Evolutionary conservation across 2,888 invertebrate genomes (phyloP), one percentile per base, ranked within the genome.

Genomic region (Sinelater perroti): DNA sequence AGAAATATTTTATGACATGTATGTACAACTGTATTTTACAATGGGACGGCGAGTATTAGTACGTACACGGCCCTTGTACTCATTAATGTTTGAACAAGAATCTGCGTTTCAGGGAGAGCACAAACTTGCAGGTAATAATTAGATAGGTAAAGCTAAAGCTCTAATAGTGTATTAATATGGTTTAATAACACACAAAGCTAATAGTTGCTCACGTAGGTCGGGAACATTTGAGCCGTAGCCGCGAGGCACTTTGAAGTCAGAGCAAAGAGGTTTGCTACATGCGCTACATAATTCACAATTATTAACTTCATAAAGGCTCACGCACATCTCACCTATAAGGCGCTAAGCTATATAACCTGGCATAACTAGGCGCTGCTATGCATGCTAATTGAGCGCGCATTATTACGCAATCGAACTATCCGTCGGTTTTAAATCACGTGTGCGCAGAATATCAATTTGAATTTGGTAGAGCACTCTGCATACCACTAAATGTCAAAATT

Each of bases 381-480:
- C 56, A 56, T 56, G 51, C 51, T 56, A 56, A 56, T 56, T 50
- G 51, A 56, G 50, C 35, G 38, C 16, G 26, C 56, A 56, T 56
- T 56, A 56, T 50, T 45, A 30, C 50, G 35, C 40, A 44, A 49
- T 56, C 56, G 40, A 24, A 47, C 42, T 38, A 47, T 40, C 40
- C 44, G 33, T 52, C 33, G 52, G 52, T 52, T 52, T 52, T 52
- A 31, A 30, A 52, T 52, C 44, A 52, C 52, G 21, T 20, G 13
- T 45, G 16, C 35, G 5, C 3, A 40, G 40, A 40, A n/a, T n/a
- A n/a, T n/a, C n/a, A n/a, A n/a, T n/a, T n/a, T n/a, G n/a, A n/a
- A n/a, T n/a, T n/a, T n/a, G n/a, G n/a, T n/a, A n/a, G n/a, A n/a
- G n/a, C n/a, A n/a, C n/a, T n/a, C n/a, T n/a, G n/a, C n/a, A n/a